These are phyloP conservation scores for Syngnathus rostellatus DNA, from an alignment of 2,797 vertebrate genomes.

Conservation along the genomic window DNA sequence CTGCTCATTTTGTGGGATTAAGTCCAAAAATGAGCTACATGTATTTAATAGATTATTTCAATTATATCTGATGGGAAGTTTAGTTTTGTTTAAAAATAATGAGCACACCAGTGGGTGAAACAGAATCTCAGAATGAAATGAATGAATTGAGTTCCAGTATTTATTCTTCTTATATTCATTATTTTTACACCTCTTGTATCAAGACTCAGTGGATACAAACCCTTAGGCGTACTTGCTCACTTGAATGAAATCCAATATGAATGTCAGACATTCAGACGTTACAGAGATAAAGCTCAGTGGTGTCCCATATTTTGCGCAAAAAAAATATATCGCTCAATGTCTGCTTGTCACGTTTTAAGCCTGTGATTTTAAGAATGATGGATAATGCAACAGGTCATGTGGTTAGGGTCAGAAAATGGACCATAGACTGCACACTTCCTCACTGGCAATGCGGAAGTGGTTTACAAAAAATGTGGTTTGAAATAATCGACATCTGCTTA, in stretches of 20 bases:
- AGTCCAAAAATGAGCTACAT: too few species aligned
- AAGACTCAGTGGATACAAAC: too few species aligned
- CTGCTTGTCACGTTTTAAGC: not conserved
- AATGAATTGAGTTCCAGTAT: too few species aligned
- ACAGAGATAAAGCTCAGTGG: not conserved
- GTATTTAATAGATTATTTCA: too few species aligned
- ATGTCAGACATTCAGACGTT: not conserved
- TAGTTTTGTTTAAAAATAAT: too few species aligned
- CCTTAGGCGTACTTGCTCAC: too few species aligned
- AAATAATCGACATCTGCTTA: not conserved
- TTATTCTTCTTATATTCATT: too few species aligned
- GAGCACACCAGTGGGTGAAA: too few species aligned
- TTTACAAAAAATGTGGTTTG: not conserved
- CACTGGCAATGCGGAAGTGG: constrained; percentile 2
- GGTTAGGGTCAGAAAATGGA: not conserved
- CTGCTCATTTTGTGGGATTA: too few species aligned
- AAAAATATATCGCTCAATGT: not conserved
- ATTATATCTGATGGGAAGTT: too few species aligned
- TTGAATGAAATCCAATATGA: not conserved
- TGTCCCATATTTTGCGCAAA: not conserved
- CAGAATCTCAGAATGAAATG: too few species aligned
- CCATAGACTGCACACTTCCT: not conserved
- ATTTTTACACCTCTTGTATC: too few species aligned
- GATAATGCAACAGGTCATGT: not conserved
- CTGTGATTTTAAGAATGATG: not conserved